Percentiles rank a stretch among this genome's conserved stretches.
Evolutionary conservation across 1,140 invertebrate genomes (phyloP).

Genomic region (Pogonus chalceus): DNA sequence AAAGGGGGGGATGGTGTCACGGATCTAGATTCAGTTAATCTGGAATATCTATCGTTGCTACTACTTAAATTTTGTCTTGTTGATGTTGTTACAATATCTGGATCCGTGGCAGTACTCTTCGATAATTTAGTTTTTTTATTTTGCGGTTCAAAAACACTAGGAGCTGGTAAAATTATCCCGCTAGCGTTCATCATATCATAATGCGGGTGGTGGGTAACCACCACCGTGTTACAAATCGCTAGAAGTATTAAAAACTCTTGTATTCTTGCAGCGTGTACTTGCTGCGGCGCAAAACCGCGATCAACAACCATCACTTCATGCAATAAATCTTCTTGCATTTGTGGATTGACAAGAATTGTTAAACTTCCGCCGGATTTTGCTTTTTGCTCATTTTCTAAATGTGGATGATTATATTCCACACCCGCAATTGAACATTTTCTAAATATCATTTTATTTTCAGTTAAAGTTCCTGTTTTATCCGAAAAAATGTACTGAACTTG

Average conservation of each 20-base stretch:
- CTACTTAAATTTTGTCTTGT: slow-evolving; percentile 7
- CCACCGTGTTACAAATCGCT: slow-evolving; percentile 93
- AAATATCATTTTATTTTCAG: slow-evolving; percentile 97
- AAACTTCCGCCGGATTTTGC: slow-evolving; percentile 12
- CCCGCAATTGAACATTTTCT: slow-evolving; percentile 79
- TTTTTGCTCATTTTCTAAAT: slow-evolving; percentile 39
- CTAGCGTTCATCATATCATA: slow-evolving; percentile 79
- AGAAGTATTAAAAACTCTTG: slow-evolving; percentile 88
- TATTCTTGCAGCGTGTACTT: slow-evolving; percentile 40
- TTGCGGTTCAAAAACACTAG: slow-evolving; percentile 16
- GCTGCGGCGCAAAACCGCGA: slow-evolving; percentile 20
- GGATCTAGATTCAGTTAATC: slow-evolving; percentile 59
- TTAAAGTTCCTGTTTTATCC: slow-evolving; percentile 95
- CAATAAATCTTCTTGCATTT: slow-evolving; percentile 56
- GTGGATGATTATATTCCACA: slow-evolving; percentile 76
- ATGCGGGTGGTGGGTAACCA: slow-evolving; percentile 83
- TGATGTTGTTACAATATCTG: not conserved
- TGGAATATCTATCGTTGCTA: slow-evolving; percentile 45
- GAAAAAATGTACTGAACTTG: slow-evolving; percentile 95
- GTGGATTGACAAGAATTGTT: slow-evolving; percentile 44
- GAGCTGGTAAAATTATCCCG: slow-evolving; percentile 48
- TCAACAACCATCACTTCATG: slow-evolving; percentile 30
- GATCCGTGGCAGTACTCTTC: not conserved
- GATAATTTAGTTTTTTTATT: not conserved
- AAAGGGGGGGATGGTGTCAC: slow-evolving; percentile 65